Conservation (phyloP, 2,797 vertebrate species). For the Lutra lutra region DNA sequence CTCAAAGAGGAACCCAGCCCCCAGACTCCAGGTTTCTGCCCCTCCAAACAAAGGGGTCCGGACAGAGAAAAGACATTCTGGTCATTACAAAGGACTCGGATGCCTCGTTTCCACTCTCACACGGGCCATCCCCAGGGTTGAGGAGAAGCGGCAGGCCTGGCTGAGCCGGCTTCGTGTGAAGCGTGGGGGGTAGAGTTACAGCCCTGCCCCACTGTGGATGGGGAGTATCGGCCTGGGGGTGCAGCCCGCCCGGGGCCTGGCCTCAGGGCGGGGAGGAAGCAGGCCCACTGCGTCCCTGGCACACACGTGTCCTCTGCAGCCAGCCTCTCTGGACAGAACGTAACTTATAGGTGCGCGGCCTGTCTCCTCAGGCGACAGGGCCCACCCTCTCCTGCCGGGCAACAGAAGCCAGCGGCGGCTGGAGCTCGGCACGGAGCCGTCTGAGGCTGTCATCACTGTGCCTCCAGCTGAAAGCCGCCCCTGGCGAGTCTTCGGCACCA, state of each 20-base stretch:
- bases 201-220: too few relatives aligned
- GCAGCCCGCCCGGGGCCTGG: rapidly evolving
- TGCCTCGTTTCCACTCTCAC: background rate
- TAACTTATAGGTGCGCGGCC: rapidly evolving
- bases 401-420: background rate
- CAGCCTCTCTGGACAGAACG: rapidly evolving
- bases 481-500: background rate
- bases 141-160: background rate
- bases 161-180: rapidly evolving
- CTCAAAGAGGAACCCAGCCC: background rate
- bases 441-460: background rate
- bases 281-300: background rate
- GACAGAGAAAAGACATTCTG: background rate
- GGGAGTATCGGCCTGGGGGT: rapidly evolving
- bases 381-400: rapidly evolving
- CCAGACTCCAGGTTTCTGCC: too few relatives aligned
- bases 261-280: background rate
- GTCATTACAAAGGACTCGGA: background rate
- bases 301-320: rapidly evolving
- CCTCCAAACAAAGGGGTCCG: background rate
- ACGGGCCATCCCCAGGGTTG: rapidly evolving
- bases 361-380: rapidly evolving
- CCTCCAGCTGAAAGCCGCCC: background rate
- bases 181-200: background rate
- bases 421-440: background rate